phyloP scores from a whole-genome alignment of 1,140 invertebrate genomes.

The Octopus sinensis region DNA sequence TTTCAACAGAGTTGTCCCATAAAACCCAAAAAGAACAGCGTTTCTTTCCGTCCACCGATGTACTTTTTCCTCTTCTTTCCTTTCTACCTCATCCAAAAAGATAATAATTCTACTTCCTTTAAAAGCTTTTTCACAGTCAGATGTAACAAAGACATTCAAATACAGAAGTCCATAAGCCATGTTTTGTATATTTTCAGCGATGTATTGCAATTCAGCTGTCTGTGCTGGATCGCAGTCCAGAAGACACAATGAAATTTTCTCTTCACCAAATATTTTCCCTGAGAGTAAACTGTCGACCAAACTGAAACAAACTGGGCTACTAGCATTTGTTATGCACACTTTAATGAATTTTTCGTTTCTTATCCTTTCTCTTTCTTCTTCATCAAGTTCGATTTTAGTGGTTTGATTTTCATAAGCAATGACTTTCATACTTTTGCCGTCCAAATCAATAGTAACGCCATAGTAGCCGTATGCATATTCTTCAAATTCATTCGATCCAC shows the following conservation, averaged over 20 bases:
- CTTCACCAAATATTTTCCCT: constrained; percentile 45
- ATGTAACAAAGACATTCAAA: constrained; percentile 34
- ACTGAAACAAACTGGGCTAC: too few relatives aligned
- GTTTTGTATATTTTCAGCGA: constrained; percentile 51
- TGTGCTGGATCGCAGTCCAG: constrained; percentile 34
- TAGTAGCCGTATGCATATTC: too few relatives aligned
- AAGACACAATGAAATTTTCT: constrained; percentile 45
- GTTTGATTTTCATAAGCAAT: too few relatives aligned
- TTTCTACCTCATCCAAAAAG: constrained; percentile 46
- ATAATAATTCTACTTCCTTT: constrained; percentile 42
- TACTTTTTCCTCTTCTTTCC: constrained; percentile 34
- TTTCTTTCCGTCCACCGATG: constrained; percentile 45
- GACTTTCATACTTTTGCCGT: too few relatives aligned
- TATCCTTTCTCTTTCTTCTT: too few relatives aligned
- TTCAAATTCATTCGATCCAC: too few relatives aligned
- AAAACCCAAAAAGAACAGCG: constrained; percentile 41
- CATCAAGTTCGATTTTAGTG: too few relatives aligned
- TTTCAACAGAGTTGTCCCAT: constrained; percentile 46
- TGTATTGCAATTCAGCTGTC: constrained; percentile 33
- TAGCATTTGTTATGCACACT: too few relatives aligned
- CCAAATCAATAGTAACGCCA: too few relatives aligned
- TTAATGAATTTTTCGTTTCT: too few relatives aligned
- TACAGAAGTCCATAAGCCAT: constrained; percentile 42
- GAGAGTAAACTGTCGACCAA: constrained; percentile 44
- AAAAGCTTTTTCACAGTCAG: constrained; percentile 46